Evolutionary conservation across 2,888 invertebrate genomes (phyloP).

Genomic region (Eledona agricola): DNA sequence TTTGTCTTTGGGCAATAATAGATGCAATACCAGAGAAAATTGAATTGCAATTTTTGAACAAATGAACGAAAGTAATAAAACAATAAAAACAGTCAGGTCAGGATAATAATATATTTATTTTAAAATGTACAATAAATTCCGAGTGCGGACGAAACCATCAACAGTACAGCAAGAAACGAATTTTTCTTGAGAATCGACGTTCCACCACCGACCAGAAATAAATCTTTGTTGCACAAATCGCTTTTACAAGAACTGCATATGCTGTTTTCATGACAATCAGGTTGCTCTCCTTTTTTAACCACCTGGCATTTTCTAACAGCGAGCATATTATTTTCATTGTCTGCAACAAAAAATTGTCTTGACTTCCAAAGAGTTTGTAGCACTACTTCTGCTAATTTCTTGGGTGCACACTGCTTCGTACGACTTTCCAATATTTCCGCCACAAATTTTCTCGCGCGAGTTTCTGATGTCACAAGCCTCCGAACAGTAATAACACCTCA

Average conservation of each 20-base stretch:
- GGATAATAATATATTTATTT: too few relatives aligned
- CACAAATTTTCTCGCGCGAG: not conserved
- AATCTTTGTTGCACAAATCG: slow-evolving; percentile 5
- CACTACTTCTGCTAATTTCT: not conserved
- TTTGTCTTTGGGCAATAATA: too few relatives aligned
- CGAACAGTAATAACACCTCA: slow-evolving; percentile 3
- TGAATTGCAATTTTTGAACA: too few relatives aligned
- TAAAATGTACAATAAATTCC: too few relatives aligned
- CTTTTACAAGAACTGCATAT: slow-evolving; percentile 1
- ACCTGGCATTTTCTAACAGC: slow-evolving; percentile 1
- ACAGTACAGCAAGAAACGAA: too few relatives aligned
- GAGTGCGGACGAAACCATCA: too few relatives aligned
- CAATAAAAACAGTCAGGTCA: too few relatives aligned
- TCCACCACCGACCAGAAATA: not conserved
- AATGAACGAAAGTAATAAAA: too few relatives aligned
- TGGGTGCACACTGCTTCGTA: slow-evolving; percentile 3
- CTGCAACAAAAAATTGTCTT: slow-evolving; percentile 6
- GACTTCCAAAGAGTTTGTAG: too few relatives aligned
- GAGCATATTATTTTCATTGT: not conserved
- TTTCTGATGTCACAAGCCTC: slow-evolving; percentile 1
- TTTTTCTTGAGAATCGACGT: too few relatives aligned
- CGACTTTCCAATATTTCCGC: slow-evolving; percentile 3
- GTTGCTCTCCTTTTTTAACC: not conserved
- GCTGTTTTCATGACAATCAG: not conserved
- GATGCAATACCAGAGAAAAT: too few relatives aligned